phyloP scores from a whole-genome alignment of 1,140 invertebrate genomes.

The Berghia stephanieae region DNA sequence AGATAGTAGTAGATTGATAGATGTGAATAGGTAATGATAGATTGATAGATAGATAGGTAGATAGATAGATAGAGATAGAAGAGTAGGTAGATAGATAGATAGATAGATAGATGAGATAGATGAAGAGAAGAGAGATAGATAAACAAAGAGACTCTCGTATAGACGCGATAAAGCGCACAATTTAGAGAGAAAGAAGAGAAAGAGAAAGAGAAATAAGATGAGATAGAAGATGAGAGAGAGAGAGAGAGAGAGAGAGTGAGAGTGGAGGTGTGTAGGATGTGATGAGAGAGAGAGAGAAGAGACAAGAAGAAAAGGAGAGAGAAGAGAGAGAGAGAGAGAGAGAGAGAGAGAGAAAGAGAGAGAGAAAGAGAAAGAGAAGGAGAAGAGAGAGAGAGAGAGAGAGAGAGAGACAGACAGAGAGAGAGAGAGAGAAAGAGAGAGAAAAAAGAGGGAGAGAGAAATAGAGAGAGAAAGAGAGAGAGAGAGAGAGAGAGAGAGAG shows the following conservation, averaged over 20 bases:
- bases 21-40: too few species aligned
- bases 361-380: background rate
- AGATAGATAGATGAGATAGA: too few species aligned
- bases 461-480: slow-evolving; percentile 10
- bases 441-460: too few species aligned
- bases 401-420: background rate
- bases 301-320: background rate
- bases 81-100: too few species aligned
- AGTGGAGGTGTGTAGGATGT: background rate
- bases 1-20: background rate
- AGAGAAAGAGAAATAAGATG: background rate
- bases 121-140: background rate
- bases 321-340: background rate
- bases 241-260: background rate
- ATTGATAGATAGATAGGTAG: too few species aligned
- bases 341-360: background rate
- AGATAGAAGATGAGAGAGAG: background rate
- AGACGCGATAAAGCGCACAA: background rate
- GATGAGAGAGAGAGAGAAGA: background rate
- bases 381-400: slow-evolving; percentile 2
- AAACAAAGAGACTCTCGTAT: background rate
- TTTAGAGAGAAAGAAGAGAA: background rate
- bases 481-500: slow-evolving; percentile 16
- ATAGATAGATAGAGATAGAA: too few species aligned
- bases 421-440: slow-evolving; percentile 17